A percentile compares a stretch with the other conserved stretches of the same genome.
Evolutionary conservation across 2,797 vertebrate species (phyloP).

Genomic region (Orientallactaga sibirica): DNA sequence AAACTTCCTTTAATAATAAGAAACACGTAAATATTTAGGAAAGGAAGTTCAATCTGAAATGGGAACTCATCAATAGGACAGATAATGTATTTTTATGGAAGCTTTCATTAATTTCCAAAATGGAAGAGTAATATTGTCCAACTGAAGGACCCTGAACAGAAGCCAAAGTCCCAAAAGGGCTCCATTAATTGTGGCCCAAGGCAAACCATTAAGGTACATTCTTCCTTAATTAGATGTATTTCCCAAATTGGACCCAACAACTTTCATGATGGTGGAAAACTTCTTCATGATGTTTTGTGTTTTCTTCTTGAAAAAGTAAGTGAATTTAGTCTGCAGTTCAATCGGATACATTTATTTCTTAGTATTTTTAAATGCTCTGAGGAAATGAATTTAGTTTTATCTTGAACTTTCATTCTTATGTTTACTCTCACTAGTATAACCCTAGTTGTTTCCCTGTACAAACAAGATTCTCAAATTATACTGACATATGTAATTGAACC

Average conservation of each 20-base stretch:
- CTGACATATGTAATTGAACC: not conserved
- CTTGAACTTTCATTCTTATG: not conserved
- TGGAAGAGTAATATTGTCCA: slow-evolving; percentile 16
- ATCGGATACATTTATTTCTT: slow-evolving; percentile 42
- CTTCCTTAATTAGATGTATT: slow-evolving; percentile 73
- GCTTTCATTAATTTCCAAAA: slow-evolving; percentile 59
- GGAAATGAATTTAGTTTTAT: slow-evolving; percentile 30
- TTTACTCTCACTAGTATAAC: slow-evolving; percentile 32
- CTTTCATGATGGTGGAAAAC: not conserved
- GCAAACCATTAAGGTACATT: slow-evolving; percentile 69
- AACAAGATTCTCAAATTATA: not conserved
- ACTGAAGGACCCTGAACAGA: slow-evolving; percentile 48
- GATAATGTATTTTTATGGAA: slow-evolving; percentile 36
- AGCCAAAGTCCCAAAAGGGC: slow-evolving; percentile 10
- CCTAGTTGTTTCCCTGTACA: not conserved
- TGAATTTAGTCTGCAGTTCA: slow-evolving; percentile 37
- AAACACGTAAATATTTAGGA: not conserved
- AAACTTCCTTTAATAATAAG: not conserved
- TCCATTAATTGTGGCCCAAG: slow-evolving; percentile 66
- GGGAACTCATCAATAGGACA: not conserved
- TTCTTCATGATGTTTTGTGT: slow-evolving; percentile 56
- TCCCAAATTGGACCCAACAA: slow-evolving; percentile 44
- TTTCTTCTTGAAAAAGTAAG: slow-evolving; percentile 43
- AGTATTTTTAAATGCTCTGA: slow-evolving; percentile 40
- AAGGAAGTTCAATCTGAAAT: not conserved